phyloP scores from a whole-genome alignment of 2,113 vertebrate species.

The Emydura subglobosa region DNA sequence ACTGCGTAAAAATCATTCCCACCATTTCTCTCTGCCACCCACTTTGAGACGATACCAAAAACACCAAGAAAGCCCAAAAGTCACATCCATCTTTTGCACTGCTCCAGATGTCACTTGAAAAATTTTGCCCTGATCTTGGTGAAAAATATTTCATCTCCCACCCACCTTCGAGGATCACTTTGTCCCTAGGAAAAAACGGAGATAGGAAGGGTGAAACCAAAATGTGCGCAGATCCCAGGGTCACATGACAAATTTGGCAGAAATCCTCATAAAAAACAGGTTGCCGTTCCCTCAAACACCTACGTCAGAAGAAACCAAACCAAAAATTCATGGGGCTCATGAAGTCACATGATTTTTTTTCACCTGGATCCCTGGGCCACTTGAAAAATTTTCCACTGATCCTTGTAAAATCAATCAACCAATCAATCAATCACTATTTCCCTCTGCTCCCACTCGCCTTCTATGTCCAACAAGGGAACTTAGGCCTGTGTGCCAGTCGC shows the following conservation, averaged over 20 bases:
- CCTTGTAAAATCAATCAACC: background rate
- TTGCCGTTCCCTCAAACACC: background rate
- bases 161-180: background rate
- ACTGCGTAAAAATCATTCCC: background rate
- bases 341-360: background rate
- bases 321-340: background rate
- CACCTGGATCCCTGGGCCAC: background rate
- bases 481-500: conserved; percentile 36
- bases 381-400: background rate
- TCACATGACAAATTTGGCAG: background rate
- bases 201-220: background rate
- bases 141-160: background rate
- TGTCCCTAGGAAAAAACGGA: background rate
- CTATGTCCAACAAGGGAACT: background rate
- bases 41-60: background rate
- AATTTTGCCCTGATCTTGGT: background rate
- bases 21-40: background rate
- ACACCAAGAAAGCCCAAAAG: background rate
- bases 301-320: background rate
- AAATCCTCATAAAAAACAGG: too few relatives aligned
- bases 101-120: background rate
- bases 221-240: background rate
- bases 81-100: background rate
- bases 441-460: background rate
- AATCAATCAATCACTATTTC: background rate